Conservation (phyloP, 2,888 invertebrate genomes). For the Onchidella celtica region DNA sequence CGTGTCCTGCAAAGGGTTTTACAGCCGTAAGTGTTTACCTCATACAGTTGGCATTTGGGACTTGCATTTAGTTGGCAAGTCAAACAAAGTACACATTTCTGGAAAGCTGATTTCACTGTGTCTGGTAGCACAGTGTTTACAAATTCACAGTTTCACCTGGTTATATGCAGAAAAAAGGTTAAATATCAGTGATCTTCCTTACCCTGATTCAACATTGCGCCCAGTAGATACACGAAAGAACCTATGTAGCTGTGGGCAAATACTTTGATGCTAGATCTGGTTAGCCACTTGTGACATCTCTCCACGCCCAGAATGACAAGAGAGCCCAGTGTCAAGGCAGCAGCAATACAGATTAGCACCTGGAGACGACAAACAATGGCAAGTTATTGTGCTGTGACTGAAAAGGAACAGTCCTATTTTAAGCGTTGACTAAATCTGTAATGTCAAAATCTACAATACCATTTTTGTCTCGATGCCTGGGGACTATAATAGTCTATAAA, state of each 20-base stretch:
- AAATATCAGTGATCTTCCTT: slow-evolving; percentile 37
- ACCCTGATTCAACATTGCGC: slow-evolving; percentile 95
- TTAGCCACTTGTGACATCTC: slow-evolving; percentile 49
- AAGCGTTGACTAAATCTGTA: no score
- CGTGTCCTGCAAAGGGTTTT: no score
- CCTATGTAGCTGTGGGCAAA: slow-evolving; percentile 7
- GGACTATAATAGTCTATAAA: no score
- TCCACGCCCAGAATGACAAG: slow-evolving; percentile 58
- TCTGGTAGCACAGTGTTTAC: no score
- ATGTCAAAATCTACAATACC: no score
- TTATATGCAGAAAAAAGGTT: not conserved
- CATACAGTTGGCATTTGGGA: no score
- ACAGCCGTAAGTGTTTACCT: no score
- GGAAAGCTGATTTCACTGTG: no score
- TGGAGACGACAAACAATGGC: slow-evolving; percentile 16
- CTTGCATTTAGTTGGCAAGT: no score
- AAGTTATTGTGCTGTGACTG: not conserved
- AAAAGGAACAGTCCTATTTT: not conserved
- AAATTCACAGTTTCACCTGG: no score
- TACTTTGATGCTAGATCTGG: not conserved
- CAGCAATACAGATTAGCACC: slow-evolving; percentile 57
- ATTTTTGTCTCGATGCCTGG: no score
- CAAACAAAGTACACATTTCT: no score
- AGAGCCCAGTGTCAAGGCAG: slow-evolving; percentile 54
- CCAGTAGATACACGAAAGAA: slow-evolving; percentile 87